Percentiles rank a stretch among this genome's conserved stretches.
These are phyloP conservation scores for Ibycter americanus DNA, from an alignment of 2,797 vertebrate species.

Conservation along the genomic window DNA sequence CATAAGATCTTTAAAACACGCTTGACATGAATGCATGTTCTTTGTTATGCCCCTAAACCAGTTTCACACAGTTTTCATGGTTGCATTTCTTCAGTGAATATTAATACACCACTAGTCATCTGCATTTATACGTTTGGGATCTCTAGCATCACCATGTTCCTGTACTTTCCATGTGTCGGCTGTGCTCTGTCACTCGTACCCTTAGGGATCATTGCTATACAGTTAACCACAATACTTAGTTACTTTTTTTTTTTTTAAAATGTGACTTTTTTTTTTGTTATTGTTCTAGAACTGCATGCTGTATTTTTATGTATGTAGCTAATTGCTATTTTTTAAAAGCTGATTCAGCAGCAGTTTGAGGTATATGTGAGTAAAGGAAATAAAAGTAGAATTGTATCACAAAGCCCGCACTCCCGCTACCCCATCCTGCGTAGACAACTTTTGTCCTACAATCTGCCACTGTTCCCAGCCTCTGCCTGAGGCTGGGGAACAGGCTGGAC, in stretches of 20 bases:
- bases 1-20: background rate
- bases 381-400: background rate
- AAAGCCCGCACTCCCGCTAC: background rate
- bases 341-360: background rate
- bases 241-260: background rate
- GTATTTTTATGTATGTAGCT: background rate
- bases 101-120: background rate
- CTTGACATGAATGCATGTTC: background rate
- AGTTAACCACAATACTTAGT: background rate
- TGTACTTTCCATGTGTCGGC: background rate
- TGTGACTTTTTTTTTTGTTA: too few relatives aligned
- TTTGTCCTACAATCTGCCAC: background rate
- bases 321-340: background rate
- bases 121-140: background rate
- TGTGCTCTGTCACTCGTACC: background rate
- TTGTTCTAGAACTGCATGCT: background rate
- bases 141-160: background rate
- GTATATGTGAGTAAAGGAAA: background rate
- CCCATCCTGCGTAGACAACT: background rate
- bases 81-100: background rate
- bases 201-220: background rate
- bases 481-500: rapidly evolving
- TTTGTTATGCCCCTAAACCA: background rate
- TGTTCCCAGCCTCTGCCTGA: background rate
- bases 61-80: background rate